Percentiles rank a stretch among this genome's conserved stretches.
These are phyloP conservation scores for Bubo scandiacus DNA, from an alignment of 2,113 vertebrate species.

Conservation along the genomic window DNA sequence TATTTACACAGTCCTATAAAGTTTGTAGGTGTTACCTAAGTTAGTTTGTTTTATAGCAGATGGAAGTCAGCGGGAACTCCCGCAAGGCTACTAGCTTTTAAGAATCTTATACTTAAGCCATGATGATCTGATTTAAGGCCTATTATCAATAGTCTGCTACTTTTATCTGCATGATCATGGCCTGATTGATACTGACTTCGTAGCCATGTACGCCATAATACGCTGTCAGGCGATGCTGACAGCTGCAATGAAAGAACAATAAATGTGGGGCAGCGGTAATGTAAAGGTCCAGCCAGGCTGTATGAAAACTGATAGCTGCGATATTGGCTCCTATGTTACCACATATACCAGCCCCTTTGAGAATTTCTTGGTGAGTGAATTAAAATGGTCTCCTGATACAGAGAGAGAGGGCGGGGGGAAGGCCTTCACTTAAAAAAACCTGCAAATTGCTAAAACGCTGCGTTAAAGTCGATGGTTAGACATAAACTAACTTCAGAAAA, in stretches of 20 bases:
- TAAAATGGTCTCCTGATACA: constrained; percentile 78
- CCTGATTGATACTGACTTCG: constrained; percentile 83
- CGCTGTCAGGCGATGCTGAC: constrained; percentile 84
- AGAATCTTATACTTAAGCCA: constrained; percentile 68
- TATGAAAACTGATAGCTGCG: constrained; percentile 89
- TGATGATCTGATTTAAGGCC: constrained; percentile 79
- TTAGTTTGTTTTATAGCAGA: constrained; percentile 53
- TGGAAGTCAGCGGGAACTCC: constrained; percentile 58
- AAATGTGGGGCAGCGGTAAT: constrained; percentile 82
- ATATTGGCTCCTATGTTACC: constrained; percentile 84
- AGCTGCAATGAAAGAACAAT: constrained; percentile 85
- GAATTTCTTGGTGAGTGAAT: constrained; percentile 81
- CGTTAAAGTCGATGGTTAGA: neutral
- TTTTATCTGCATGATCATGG: constrained; percentile 80
- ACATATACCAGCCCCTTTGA: constrained; percentile 66
- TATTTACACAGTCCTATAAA: neutral
- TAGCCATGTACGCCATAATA: constrained; percentile 80
- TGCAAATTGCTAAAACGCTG: constrained; percentile 62
- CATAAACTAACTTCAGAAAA: neutral
- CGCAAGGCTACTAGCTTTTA: constrained; percentile 67
- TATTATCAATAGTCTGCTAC: constrained; percentile 80
- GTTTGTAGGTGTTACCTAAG: constrained; percentile 1
- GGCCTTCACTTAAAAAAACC: constrained; percentile 65
- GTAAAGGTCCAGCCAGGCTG: constrained; percentile 78
- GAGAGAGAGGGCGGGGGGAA: neutral